Evolutionary conservation across 2,797 vertebrate species (phyloP).

Genomic region (Octomys mimax): DNA sequence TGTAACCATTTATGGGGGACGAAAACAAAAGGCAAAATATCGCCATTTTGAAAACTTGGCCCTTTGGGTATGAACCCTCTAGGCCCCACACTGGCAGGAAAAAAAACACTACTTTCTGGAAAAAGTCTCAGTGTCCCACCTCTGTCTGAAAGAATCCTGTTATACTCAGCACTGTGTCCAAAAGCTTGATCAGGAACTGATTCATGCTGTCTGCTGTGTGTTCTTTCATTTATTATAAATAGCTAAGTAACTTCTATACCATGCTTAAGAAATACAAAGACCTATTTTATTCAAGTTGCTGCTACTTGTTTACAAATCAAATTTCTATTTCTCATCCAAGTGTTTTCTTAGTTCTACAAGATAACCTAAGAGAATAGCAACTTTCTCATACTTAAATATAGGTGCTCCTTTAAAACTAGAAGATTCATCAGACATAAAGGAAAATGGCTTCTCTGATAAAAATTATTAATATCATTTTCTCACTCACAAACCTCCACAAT

Average conservation of each 20-base stretch:
- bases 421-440: neutral
- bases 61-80: neutral
- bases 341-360: neutral
- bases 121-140: neutral
- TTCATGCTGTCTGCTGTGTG: neutral
- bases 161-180: neutral
- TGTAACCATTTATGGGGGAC: neutral
- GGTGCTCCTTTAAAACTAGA: neutral
- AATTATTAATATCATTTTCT: neutral
- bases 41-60: neutral
- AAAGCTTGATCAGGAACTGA: neutral
- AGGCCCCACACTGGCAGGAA: neutral
- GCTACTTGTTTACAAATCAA: constrained; percentile 54
- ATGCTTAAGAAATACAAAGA: neutral
- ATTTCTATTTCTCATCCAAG: neutral
- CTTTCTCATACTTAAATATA: constrained; percentile 11
- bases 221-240: neutral
- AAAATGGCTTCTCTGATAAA: neutral
- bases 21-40: neutral
- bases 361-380: neutral
- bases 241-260: neutral
- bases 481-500: neutral
- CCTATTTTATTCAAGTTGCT: constrained; percentile 12
- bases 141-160: neutral
- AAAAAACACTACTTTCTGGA: neutral